Evolutionary conservation across 2,797 vertebrate genomes (phyloP).

Genomic region (Typhlichthys subterraneus): DNA sequence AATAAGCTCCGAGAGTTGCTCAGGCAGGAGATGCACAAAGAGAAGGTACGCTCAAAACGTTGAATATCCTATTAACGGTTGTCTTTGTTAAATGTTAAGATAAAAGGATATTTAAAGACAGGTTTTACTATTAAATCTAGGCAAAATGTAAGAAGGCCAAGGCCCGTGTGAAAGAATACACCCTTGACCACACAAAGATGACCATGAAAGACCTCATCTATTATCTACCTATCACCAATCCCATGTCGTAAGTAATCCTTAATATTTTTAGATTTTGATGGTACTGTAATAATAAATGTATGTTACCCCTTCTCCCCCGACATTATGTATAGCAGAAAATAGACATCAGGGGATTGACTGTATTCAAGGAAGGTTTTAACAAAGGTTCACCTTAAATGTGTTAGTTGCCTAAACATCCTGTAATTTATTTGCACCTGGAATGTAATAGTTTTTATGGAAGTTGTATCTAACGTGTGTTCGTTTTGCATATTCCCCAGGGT

Average conservation of each 20-base stretch:
- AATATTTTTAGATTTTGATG: background rate
- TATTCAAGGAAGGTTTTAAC: background rate
- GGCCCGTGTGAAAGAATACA: conserved; percentile 67
- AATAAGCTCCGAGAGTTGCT: conserved; percentile 90
- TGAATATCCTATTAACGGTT: background rate
- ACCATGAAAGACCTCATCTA: conserved; percentile 97
- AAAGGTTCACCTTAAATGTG: background rate
- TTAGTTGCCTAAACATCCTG: background rate
- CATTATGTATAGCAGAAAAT: background rate
- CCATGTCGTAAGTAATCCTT: conserved; percentile 88
- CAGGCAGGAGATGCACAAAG: conserved; percentile 86
- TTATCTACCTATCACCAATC: conserved; percentile 90
- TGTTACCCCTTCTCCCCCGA: too few species aligned
- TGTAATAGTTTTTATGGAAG: too few species aligned
- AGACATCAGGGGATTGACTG: background rate
- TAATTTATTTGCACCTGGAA: background rate
- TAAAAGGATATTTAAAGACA: background rate
- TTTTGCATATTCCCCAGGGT: conserved; percentile 64
- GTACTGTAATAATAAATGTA: too few species aligned
- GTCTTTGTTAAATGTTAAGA: background rate
- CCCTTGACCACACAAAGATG: conserved; percentile 92
- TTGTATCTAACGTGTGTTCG: too few species aligned
- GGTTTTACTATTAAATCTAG: conserved; percentile 20
- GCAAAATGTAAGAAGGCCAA: conserved; percentile 81
- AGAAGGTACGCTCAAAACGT: conserved; percentile 76